Conservation (phyloP, 2,113 vertebrate genomes). For the Anas platyrhynchos region DNA sequence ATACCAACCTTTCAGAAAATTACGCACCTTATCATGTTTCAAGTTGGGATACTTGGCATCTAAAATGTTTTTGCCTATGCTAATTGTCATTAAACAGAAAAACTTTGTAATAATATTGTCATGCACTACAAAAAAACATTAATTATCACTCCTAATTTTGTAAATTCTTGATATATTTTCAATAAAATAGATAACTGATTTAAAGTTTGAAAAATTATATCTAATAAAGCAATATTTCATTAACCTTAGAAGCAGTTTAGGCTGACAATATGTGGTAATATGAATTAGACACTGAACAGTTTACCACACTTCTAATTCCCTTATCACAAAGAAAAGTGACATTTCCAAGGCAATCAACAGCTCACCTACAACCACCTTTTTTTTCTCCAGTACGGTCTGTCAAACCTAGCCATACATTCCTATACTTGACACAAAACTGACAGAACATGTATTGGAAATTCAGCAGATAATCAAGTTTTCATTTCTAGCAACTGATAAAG, state of each 20-base stretch:
- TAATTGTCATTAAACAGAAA: background rate
- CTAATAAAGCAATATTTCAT: background rate
- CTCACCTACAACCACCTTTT: conserved; percentile 16
- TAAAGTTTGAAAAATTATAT: background rate
- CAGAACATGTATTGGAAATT: background rate
- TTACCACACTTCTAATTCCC: conserved; percentile 36
- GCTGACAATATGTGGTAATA: background rate
- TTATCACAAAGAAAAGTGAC: conserved; percentile 20
- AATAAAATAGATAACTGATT: background rate
- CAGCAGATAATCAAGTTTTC: background rate
- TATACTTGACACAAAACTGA: conserved; percentile 29
- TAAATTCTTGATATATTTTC: background rate
- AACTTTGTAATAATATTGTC: background rate
- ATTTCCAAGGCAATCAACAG: conserved; percentile 61
- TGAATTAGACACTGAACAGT: conserved; percentile 9
- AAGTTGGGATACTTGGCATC: background rate
- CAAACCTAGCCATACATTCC: conserved; percentile 24
- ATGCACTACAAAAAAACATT: background rate
- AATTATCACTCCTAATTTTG: background rate
- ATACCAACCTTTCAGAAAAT: background rate
- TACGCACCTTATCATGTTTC: background rate
- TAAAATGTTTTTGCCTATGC: background rate
- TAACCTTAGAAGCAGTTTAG: conserved; percentile 1
- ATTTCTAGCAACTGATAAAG: background rate
- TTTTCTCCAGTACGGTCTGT: conserved; percentile 17